Conservation (phyloP, 2,113 vertebrate species). For the Silurus glanis region DNA sequence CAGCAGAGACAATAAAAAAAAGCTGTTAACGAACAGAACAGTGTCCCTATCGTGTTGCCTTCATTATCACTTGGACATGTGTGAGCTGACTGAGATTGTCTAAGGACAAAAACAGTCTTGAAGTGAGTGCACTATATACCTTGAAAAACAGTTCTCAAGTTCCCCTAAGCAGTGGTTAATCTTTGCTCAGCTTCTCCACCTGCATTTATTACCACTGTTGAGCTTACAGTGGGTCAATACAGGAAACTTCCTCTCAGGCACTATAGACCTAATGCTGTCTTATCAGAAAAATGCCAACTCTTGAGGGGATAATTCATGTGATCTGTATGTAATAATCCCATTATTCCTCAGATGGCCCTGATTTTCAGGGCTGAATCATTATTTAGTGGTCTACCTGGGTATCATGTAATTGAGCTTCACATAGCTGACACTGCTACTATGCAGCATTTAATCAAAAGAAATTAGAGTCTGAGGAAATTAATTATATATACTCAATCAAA, state of each 20-base stretch:
- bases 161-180: background rate
- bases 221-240: background rate
- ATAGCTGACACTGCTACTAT: slow-evolving; percentile 4
- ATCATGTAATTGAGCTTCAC: background rate
- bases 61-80: slow-evolving; percentile 19
- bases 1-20: background rate
- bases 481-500: background rate
- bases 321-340: background rate
- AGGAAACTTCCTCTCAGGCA: background rate
- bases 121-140: background rate
- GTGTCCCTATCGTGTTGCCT: background rate
- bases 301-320: background rate
- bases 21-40: slow-evolving; percentile 8
- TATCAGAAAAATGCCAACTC: background rate
- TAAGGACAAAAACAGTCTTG: background rate
- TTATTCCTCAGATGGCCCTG: background rate
- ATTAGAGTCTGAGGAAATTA: background rate
- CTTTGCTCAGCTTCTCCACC: background rate
- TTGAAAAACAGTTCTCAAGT: background rate
- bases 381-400: background rate
- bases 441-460: background rate
- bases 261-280: background rate
- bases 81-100: background rate
- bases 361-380: background rate
- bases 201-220: background rate